phyloP scores from a whole-genome alignment of 2,888 invertebrate species.

The Erebia ligea region DNA sequence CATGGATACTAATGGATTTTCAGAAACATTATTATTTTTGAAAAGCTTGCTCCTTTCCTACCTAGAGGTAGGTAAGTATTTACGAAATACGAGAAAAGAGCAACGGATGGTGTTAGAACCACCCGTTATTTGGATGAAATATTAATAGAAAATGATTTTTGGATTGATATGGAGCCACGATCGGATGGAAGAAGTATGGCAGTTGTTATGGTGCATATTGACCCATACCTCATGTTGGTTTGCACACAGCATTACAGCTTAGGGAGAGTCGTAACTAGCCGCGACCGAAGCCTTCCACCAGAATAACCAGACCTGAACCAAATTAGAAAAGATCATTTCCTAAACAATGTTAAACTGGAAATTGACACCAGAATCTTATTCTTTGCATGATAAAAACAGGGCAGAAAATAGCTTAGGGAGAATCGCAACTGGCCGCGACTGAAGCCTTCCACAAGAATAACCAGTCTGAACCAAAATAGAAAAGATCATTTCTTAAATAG shows the following conservation, averaged over 20 bases:
- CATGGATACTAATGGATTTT: no score
- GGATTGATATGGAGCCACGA: slow-evolving; percentile 4
- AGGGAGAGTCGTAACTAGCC: slow-evolving; percentile 18
- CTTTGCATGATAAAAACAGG: neutral
- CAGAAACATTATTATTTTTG: no score
- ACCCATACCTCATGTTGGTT: slow-evolving; percentile 18
- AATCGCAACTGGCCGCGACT: slow-evolving; percentile 13
- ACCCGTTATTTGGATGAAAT: slow-evolving; percentile 1
- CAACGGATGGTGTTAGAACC: neutral
- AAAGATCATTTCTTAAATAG: slow-evolving; percentile 9
- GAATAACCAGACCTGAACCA: slow-evolving; percentile 19
- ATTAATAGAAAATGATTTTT: slow-evolving; percentile 12
- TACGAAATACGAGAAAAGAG: neutral
- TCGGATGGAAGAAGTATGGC: slow-evolving; percentile 16
- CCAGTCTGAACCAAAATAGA: slow-evolving; percentile 17
- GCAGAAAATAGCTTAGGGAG: neutral
- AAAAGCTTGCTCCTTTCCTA: no score
- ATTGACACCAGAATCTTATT: neutral
- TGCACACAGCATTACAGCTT: slow-evolving; percentile 10
- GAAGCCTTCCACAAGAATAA: slow-evolving; percentile 20
- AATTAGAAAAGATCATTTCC: slow-evolving; percentile 19
- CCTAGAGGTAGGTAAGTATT: no score
- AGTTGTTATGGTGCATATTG: slow-evolving; percentile 14
- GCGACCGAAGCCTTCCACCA: slow-evolving; percentile 20
- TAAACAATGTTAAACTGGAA: neutral